phyloP scores from a whole-genome alignment of 2,113 vertebrate genomes.

The Hydropotes inermis region DNA sequence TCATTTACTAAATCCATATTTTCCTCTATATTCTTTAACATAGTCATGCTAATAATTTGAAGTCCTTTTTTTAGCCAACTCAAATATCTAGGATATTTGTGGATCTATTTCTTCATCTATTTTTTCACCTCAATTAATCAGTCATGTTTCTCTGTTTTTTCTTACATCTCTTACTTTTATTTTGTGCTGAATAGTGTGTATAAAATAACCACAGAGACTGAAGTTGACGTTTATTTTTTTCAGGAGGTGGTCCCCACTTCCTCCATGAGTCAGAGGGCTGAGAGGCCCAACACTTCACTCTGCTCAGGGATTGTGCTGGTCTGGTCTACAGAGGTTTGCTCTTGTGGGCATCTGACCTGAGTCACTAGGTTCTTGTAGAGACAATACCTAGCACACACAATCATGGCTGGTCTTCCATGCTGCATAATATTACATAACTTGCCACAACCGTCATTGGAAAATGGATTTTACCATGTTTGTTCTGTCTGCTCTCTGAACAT shows the following conservation, averaged over 20 bases:
- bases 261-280: not conserved
- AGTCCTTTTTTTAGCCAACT: not conserved
- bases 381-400: not conserved
- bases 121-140: not conserved
- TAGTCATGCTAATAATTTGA: not conserved
- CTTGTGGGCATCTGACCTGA: not conserved
- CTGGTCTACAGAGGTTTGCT: not conserved
- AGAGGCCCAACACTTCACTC: not conserved
- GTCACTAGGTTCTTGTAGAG: not conserved
- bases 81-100: not conserved
- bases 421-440: not conserved
- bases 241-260: not conserved
- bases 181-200: not conserved
- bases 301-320: not conserved
- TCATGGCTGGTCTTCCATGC: not conserved
- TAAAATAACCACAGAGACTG: not conserved
- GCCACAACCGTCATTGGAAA: not conserved
- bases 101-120: not conserved
- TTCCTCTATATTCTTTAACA: not conserved
- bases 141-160: not conserved
- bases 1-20: not conserved
- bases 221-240: not conserved
- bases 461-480: not conserved
- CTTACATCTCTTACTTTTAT: not conserved
- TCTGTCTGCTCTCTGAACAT: not conserved